A percentile compares a stretch with the other conserved stretches of the same genome.
Conservation (phyloP, 2,797 vertebrate species). For the Emydoidea blandingii region DNA sequence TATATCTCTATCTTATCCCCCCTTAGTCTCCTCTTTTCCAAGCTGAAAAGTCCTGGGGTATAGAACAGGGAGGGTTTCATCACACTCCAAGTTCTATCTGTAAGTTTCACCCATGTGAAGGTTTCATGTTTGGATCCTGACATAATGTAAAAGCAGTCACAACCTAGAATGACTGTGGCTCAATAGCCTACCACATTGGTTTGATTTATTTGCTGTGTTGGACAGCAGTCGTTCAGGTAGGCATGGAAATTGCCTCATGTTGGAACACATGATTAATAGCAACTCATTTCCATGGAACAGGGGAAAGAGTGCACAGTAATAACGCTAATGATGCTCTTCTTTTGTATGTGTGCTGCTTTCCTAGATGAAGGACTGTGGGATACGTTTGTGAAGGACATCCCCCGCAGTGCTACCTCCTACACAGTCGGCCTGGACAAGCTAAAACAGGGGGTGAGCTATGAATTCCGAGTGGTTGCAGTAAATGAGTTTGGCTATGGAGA, state of each 20-base stretch:
- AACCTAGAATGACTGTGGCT: neutral
- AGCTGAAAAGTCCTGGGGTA: neutral
- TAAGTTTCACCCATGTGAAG: neutral
- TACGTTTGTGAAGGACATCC: conserved; percentile 91
- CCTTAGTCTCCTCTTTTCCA: too few relatives aligned
- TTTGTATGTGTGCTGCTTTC: neutral
- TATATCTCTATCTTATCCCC: too few relatives aligned
- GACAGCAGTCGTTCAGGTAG: neutral
- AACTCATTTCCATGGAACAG: fast-evolving
- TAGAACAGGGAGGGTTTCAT: neutral
- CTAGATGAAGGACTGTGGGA: conserved; percentile 97
- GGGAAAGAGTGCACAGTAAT: neutral
- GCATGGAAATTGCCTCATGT: neutral
- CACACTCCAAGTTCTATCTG: neutral
- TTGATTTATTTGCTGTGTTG: neutral
- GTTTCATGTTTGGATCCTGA: neutral
- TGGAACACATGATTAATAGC: neutral
- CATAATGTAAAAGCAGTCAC: neutral
- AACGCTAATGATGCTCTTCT: neutral
- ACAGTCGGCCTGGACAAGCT: conserved; percentile 89
- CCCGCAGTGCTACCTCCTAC: conserved; percentile 88
- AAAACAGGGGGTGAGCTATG: conserved; percentile 92
- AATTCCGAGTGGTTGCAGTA: conserved; percentile 94
- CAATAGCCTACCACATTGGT: fast-evolving
- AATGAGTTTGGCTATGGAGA: conserved; percentile 94